Conservation (phyloP, 2,888 invertebrate genomes). For the Xanthia icteritia region DNA sequence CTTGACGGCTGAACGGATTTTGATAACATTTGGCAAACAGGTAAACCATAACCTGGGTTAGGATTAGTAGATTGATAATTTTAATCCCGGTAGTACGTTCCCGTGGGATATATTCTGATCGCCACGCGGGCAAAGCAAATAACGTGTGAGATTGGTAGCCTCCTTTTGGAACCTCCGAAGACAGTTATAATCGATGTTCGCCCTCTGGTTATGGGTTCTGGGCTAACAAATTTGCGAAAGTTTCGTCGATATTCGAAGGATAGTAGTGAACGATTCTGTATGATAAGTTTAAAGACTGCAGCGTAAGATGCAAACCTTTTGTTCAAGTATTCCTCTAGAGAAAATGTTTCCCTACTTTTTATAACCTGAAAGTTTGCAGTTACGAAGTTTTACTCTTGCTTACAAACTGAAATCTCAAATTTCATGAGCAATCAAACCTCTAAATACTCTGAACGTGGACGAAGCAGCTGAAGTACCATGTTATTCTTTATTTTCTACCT, state of each 20-base stretch:
- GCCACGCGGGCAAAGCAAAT: neutral
- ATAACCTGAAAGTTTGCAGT: conserved; percentile 6
- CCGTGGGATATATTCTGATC: neutral
- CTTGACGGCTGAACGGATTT: neutral
- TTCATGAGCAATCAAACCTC: neutral
- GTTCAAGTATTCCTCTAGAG: conserved; percentile 15
- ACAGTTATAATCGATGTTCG: neutral
- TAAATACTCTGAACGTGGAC: no score
- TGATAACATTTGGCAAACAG: neutral
- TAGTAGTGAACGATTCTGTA: conserved; percentile 4
- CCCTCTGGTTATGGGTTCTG: neutral
- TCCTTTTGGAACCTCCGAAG: neutral
- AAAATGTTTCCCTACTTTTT: neutral
- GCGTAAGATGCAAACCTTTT: conserved; percentile 11
- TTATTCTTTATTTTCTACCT: neutral
- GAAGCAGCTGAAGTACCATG: neutral
- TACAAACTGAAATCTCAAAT: neutral
- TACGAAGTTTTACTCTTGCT: neutral
- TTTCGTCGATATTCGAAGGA: neutral
- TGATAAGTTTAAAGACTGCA: conserved; percentile 21
- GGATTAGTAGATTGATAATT: neutral
- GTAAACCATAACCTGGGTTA: neutral
- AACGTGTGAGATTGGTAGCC: neutral
- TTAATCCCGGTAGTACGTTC: neutral
- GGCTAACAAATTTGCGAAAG: neutral